Evolutionary conservation across 2,888 invertebrate species (phyloP).

Genomic region (Eustalomyia histrio): DNA sequence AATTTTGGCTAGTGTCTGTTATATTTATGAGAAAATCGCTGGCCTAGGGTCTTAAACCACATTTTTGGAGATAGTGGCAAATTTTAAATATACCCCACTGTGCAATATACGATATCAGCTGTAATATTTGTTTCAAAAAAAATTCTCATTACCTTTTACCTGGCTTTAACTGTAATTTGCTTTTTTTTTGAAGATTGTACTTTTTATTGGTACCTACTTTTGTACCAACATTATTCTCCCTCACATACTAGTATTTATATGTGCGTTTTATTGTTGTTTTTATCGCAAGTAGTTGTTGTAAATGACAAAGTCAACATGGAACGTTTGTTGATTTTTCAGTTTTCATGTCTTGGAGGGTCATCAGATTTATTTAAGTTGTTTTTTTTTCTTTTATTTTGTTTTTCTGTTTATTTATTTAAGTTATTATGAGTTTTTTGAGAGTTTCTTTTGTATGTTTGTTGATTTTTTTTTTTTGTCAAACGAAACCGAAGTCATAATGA

Average conservation of each 20-base stretch:
- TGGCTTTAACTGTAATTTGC: no score
- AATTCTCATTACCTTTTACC: no score
- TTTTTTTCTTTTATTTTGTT: slow-evolving; percentile 13
- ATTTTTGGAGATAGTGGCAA: no score
- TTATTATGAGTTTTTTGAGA: slow-evolving; percentile 15
- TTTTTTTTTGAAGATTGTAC: no score
- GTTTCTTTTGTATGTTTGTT: slow-evolving; percentile 1
- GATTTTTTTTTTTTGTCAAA: neutral
- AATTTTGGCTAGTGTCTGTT: no score
- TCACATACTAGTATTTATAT: neutral
- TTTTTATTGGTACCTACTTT: no score
- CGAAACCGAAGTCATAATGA: slow-evolving; percentile 1
- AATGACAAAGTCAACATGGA: slow-evolving; percentile 58
- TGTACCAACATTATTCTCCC: neutral
- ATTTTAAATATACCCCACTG: no score
- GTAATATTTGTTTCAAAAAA: no score
- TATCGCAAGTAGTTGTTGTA: slow-evolving; percentile 12
- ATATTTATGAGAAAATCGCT: no score
- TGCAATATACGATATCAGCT: no score
- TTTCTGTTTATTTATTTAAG: slow-evolving; percentile 30
- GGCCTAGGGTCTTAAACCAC: no score
- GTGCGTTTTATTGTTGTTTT: slow-evolving; percentile 6
- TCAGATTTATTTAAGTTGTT: slow-evolving; percentile 33
- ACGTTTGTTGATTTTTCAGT: slow-evolving; percentile 6
- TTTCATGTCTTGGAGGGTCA: slow-evolving; percentile 44